Evolutionary conservation across 1,140 invertebrate species (phyloP), one percentile per base, ranked within the genome.

Genomic region (Calephelis nemesis): DNA sequence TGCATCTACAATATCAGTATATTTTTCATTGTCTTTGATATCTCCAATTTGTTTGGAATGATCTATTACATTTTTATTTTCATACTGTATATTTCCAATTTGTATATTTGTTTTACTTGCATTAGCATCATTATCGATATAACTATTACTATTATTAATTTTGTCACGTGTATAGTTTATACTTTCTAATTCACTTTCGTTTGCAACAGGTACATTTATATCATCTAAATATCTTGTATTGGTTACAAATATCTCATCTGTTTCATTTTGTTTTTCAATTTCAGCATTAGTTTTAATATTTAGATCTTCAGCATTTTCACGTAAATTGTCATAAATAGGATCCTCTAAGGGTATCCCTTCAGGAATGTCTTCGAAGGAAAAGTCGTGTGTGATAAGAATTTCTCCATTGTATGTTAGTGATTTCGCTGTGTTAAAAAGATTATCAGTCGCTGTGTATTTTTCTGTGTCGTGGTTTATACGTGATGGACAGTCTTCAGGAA

Each of bases 401-500:
- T 88, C 87, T 3, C 75, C 79, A 19, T 73, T 74, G 39, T 86
- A 78, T 0, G 63, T 63, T 0, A 85, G 62, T 0, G 87, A 83
- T 47, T 76, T 83, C 0, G 85, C 84, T 72, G 84, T 85, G 39
- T 68, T 77, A 73, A 75, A 91, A 6, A 91, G 68, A 64, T 91
- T 91, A 47, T 91, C 85, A 6, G 81, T 79, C 0, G 76, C 39
- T 8, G 68, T 7, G 15, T 85, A 84, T 39, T 81, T 73, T 11
- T 78, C 73, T 10, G 72, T 72, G 8, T 84, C 78, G 7, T 82
- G 77, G 0, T 74, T 63, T 54, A 89, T 83, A 4, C 71, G 74
- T 0, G 87, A 54, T 47, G 82, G 87, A 68, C 88, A 91, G 11
- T 89, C 85, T 74, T 91, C 87, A 30, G 88, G 84, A 39, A 91